Percentiles rank a stretch among this genome's conserved stretches.
phyloP scores from a whole-genome alignment of 2,797 vertebrate genomes.

The Apodemus agrarius region DNA sequence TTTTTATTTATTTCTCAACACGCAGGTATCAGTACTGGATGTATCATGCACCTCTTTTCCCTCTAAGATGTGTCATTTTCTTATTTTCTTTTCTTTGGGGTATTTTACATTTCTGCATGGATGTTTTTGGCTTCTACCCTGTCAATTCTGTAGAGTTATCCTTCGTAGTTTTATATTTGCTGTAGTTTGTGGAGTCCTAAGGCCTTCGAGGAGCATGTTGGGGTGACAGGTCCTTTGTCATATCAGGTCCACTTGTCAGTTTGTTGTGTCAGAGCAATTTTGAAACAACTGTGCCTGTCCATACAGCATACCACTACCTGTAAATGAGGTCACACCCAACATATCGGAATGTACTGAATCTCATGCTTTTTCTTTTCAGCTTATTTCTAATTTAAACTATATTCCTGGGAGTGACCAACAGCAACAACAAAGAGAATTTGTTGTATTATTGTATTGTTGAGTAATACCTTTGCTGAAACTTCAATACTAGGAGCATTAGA shows the following conservation, averaged over 20 bases:
- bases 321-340: background rate
- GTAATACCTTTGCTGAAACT: background rate
- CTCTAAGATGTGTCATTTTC: background rate
- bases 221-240: background rate
- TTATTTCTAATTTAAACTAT: background rate
- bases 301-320: background rate
- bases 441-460: background rate
- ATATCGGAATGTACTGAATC: background rate
- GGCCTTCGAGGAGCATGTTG: background rate
- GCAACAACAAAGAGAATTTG: slow-evolving; percentile 36
- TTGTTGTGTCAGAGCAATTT: slow-evolving; percentile 9
- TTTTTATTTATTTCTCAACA: slow-evolving; percentile 25
- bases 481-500: background rate
- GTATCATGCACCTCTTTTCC: background rate
- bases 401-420: slow-evolving; percentile 34
- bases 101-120: slow-evolving; percentile 27
- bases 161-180: background rate
- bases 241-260: background rate
- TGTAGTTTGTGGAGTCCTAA: background rate
- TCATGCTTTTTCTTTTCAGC: background rate
- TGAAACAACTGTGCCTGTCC: background rate
- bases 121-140: background rate
- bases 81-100: background rate
- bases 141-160: background rate
- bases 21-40: background rate